phyloP scores from a whole-genome alignment of 2,797 vertebrate species.

The Catharus ustulatus region DNA sequence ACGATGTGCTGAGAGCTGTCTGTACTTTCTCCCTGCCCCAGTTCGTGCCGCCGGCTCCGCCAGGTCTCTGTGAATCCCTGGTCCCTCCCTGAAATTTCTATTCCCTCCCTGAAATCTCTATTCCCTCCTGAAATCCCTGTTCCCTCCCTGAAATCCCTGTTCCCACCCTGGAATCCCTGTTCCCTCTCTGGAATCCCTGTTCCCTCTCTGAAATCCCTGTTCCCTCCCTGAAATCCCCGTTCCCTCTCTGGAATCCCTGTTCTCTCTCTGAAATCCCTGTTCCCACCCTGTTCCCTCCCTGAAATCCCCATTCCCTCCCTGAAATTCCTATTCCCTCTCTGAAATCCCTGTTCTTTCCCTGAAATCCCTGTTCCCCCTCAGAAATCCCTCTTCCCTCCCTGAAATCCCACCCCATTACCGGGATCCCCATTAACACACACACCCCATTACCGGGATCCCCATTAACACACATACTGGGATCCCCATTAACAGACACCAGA shows the following conservation, averaged over 20 bases:
- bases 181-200: neutral
- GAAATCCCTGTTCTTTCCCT: no score
- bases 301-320: neutral
- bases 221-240: neutral
- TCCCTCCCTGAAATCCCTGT: neutral
- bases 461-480: no score
- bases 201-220: neutral
- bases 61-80: neutral
- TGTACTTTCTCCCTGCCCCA: slow-evolving; percentile 47
- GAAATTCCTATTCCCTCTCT: no score
- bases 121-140: no score
- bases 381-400: neutral
- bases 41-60: slow-evolving; percentile 18
- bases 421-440: no score
- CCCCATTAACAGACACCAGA: no score
- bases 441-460: no score
- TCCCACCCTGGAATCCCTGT: no score
- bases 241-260: neutral
- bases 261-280: no score
- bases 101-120: neutral
- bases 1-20: neutral
- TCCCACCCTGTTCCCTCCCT: neutral
- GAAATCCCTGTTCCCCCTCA: no score
- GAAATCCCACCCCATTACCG: no score
- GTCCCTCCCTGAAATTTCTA: neutral